These are phyloP conservation scores for Drosophila ficusphila DNA, from an alignment of 1,140 invertebrate genomes.

Conservation along the genomic window DNA sequence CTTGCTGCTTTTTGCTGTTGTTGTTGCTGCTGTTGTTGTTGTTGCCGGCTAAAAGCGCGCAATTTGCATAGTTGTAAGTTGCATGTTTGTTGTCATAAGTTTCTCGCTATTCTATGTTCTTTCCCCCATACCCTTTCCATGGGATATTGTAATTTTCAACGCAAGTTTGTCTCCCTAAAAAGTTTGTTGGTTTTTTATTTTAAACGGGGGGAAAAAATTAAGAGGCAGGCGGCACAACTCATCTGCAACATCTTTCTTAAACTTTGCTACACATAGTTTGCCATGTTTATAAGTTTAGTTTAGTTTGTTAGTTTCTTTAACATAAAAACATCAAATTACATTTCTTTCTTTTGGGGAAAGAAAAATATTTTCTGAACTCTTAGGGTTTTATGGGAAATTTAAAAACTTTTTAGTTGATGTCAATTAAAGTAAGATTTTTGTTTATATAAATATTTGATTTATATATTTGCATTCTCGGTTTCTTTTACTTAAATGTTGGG, in stretches of 20 bases:
- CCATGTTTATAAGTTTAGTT: background rate
- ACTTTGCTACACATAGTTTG: background rate
- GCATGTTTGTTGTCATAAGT: slow-evolving; percentile 46
- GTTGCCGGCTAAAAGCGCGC: slow-evolving; percentile 66
- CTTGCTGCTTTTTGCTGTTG: slow-evolving; percentile 8
- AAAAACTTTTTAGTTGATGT: too few relatives aligned
- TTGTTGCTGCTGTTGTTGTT: slow-evolving; percentile 31
- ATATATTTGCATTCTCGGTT: too few relatives aligned
- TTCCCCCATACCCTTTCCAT: slow-evolving; percentile 3
- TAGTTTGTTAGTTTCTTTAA: background rate
- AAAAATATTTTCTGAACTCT: too few relatives aligned
- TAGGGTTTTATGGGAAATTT: too few relatives aligned
- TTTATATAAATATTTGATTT: background rate
- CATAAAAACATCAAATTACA: too few relatives aligned
- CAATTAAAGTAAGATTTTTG: too few relatives aligned
- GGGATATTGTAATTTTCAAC: slow-evolving; percentile 14
- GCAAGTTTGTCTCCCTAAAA: slow-evolving; percentile 5
- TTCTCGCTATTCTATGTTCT: slow-evolving; percentile 38
- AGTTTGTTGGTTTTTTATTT: slow-evolving; percentile 15
- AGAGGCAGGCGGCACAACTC: background rate
- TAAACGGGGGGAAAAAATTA: background rate
- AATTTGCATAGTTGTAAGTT: slow-evolving; percentile 78
- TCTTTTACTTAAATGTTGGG: background rate
- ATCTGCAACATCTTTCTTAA: background rate
- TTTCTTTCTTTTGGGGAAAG: too few relatives aligned